Evolutionary conservation across 1,140 invertebrate genomes (phyloP), one percentile per base, ranked within the genome.

Genomic region (Pantala flavescens): DNA sequence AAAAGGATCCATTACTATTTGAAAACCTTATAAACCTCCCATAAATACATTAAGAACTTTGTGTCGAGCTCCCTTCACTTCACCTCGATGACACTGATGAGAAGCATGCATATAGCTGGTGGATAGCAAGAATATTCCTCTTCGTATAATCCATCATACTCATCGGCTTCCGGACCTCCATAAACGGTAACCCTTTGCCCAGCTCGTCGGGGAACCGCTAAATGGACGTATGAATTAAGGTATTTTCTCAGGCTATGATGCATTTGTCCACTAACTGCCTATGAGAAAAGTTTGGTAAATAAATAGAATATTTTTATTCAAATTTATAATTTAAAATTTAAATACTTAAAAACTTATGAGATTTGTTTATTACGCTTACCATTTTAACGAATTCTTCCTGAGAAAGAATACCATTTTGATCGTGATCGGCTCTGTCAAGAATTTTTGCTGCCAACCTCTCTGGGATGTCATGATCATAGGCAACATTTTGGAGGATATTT

Each of bases 41-140:
- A 36, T 9, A 36, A 5, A 9, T 36, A 36, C 28, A 5, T 36
- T 36, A 36, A 5, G 2, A 2, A 36, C 2, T 12, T 71, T 28
- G 42, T 28, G 0, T 73, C 43, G 16, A 75, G 19, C 23, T 7
- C 12, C 49, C 28, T 12, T 63, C 49, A 63, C 49, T 12, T 19
- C 49, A 85, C 84, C 79, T 84, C 81, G 72, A 84, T 77, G 7
- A 85, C 70, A 73, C 82, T 84, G 73, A 87, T 81, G 11, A 83
- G 73, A 7, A 96, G 85, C 91, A 97, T 95, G 77, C 92, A 93
- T 49, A 97, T 77, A 3, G 94, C 90, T 1, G 94, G 94, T 23
- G 94, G 94, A 80, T 88, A 90, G 79, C 93, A 95, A 36, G 87
- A 90, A 83, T 96, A 96, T 80, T 94, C 88, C 78, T 94, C 91